Evolutionary conservation across 35 echinoderm and acorn worm genomes (phyloP), one percentile per base, ranked within the genome.

Genomic region (Heliocidaris erythrogramma): DNA sequence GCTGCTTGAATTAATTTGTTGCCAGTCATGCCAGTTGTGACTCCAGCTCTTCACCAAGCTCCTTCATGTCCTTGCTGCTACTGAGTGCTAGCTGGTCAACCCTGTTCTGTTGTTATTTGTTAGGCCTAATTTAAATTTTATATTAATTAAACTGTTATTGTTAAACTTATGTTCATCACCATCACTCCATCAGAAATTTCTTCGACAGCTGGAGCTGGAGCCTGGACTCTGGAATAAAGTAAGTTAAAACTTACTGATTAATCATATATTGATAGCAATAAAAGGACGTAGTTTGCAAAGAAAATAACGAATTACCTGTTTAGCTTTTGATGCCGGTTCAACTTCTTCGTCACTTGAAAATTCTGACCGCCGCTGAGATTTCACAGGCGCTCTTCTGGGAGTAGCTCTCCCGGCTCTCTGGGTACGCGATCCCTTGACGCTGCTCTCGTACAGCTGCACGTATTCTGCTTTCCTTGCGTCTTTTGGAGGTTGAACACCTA

Each of bases 301-400:
- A 21, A 78, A 56, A 18, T 78, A 78, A 27, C 27, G 7, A n/a
- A 6, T 69, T 48, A 89, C 87, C 87, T 89, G 31, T 89, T 32
- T 92, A 94, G 32, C 21, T 97, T 9, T 60, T 95, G 49, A 89
- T 65, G n/a, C 60, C 42, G 91, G 24, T 12, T 60, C 30, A 56
- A 32, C 30, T 60, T 94, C 96, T 31, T 96, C 95, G n/a, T 96
- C 96, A 24, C 89, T 92, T 27, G 93, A 94, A 94, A 94, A 92
- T 5, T 94, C 60, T 30, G 47, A 92, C 48, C 60, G 52, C 65
- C 32, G 24, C 30, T 85, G 78, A 49, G 59, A 30, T 56, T 90
- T 60, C 86, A 90, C 48, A 35, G 93, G 93, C 30, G 92, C 92
- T 48, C 87, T 89, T 30, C 87, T 89, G 31, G 87, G 87, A 17